Base-by-base conservation (phyloP, 2,113 vertebrate species). In the Edolisoma coerulescens region DNA sequence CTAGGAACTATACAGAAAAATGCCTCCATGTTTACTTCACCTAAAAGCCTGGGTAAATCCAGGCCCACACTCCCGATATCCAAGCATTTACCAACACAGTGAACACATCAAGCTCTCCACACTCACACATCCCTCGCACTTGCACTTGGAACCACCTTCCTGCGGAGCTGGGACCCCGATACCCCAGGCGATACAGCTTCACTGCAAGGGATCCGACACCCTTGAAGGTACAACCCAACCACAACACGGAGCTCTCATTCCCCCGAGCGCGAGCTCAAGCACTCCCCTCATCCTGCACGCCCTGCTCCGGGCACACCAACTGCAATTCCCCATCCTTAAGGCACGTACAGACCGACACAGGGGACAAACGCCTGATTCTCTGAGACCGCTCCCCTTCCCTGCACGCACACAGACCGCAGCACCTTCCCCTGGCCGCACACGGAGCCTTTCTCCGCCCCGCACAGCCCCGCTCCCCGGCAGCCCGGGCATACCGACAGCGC, bases 311-410 rank as follows among this genome's bases (percentile, higher is more conserved):
- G 23, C 41, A 57, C 41, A 23, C 9, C 28, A 42, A 32, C 7
- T 2, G 16, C 61, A 9, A 39, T 23, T 16, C 22, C 39, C 45
- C 50, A 5, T 41, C 45, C 54, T n/a, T 2, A 18, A 0, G 44
- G 27, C 65, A 42, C 7, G 5, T 1, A 49, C 0, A 49, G 54
- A 42, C 37, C 4, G 24, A 39, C 30, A 39, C 4, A 3, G 20
- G 7, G 39, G 14, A 21, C 64, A 41, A 75, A 39, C 1, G 28
- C 24, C 44, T 3, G 7, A 22, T 8, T 20, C 26, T n/a, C 41
- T 2, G 47, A 1, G 45, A 17, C 27, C 18, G n/a, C 20, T 30
- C 14, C 13, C 20, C 8, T 32, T 3, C 16, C 32, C 35, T 18
- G 52, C 63, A 52, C 7, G 7, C 53, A 19, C 79, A 21, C 41